Conservation (phyloP, 2,113 vertebrate species). For the Barbus barbus region DNA sequence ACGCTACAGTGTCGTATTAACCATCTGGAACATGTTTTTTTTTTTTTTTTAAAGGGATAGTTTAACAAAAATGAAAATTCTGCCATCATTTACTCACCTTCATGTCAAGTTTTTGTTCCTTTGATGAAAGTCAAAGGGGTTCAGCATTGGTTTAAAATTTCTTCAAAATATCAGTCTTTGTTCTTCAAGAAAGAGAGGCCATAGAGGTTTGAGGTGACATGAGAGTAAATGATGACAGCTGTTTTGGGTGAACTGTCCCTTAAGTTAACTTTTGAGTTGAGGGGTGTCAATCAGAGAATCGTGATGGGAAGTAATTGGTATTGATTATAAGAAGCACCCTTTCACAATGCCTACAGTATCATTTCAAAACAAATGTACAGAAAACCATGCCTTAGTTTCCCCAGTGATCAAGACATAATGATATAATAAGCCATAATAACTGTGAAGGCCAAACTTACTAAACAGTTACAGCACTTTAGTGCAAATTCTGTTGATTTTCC, state of each 20-base stretch:
- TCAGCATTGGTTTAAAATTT: background rate
- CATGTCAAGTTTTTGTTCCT: background rate
- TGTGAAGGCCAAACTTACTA: background rate
- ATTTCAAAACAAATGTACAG: background rate
- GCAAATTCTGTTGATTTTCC: background rate
- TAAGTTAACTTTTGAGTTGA: background rate
- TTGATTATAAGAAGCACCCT: background rate
- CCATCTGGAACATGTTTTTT: background rate
- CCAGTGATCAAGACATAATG: background rate
- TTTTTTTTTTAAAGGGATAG: background rate
- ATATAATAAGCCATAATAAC: slow-evolving; percentile 3
- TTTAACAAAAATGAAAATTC: background rate
- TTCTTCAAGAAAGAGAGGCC: background rate
- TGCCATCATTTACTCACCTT: background rate
- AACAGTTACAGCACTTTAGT: background rate
- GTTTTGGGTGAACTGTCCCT: background rate
- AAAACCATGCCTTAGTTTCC: background rate
- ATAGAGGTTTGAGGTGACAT: background rate
- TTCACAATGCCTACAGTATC: background rate
- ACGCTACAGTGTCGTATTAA: background rate
- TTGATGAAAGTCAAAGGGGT: background rate
- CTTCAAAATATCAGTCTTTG: background rate
- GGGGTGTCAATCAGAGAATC: background rate
- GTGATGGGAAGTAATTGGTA: background rate
- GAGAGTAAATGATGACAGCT: background rate